Conservation (phyloP, 2,888 invertebrate genomes). For the Chloroclystis v-ata region DNA sequence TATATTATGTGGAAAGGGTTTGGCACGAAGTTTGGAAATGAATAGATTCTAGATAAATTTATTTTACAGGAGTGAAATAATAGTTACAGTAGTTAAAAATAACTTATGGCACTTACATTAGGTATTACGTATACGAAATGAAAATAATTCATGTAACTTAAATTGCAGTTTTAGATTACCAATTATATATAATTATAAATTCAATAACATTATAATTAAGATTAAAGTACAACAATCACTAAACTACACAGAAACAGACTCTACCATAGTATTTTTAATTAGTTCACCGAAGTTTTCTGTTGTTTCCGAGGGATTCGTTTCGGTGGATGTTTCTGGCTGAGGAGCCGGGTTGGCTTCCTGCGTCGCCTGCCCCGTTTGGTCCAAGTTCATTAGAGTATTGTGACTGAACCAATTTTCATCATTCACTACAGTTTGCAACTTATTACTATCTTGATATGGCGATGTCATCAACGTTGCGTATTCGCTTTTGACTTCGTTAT, state of each 20-base stretch:
- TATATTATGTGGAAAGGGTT: neutral
- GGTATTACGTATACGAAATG: constrained; percentile 19
- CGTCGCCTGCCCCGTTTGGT: constrained; percentile 57
- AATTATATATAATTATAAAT: constrained; percentile 67
- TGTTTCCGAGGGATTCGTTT: constrained; percentile 47
- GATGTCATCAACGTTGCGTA: constrained; percentile 84
- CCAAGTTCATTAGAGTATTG: constrained; percentile 60
- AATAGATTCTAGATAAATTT: constrained; percentile 16
- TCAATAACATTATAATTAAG: constrained; percentile 65
- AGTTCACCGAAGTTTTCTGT: constrained; percentile 92
- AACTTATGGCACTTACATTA: constrained; percentile 23
- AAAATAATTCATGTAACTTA: constrained; percentile 24
- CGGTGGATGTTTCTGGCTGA: constrained; percentile 38
- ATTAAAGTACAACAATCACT: constrained; percentile 67
- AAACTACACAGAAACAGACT: constrained; percentile 89
- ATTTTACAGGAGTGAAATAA: constrained; percentile 21
- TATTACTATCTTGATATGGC: constrained; percentile 79
- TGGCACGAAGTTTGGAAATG: constrained; percentile 5
- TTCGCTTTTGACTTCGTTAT: constrained; percentile 69
- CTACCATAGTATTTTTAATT: constrained; percentile 94
- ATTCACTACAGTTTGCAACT: constrained; percentile 81
- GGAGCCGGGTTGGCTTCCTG: constrained; percentile 49
- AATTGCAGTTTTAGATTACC: constrained; percentile 35
- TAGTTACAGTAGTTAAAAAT: constrained; percentile 15
- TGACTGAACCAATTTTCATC: constrained; percentile 74